phyloP scores from a whole-genome alignment of 2,113 vertebrate species.

The Circaetus gallicus region DNA sequence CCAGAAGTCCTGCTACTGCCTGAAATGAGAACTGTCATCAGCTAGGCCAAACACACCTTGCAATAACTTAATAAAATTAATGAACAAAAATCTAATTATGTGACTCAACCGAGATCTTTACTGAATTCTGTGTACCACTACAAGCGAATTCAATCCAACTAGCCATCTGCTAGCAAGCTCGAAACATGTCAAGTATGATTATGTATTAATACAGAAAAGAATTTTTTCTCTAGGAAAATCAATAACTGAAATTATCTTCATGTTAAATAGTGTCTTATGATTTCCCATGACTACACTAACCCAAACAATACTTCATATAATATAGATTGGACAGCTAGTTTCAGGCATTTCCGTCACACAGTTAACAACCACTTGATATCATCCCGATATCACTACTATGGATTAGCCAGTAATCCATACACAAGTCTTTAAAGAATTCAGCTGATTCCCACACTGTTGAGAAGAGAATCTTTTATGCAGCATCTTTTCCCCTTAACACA shows the following conservation, averaged over 20 bases:
- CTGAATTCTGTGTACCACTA: neutral
- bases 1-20: conserved; percentile 94
- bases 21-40: conserved; percentile 27
- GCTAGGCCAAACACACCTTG: neutral
- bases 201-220: accelerated
- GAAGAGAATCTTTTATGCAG: neutral
- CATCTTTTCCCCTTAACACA: neutral
- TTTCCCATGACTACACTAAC: accelerated
- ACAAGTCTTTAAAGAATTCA: neutral
- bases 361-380: neutral
- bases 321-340: neutral
- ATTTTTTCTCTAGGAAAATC: neutral
- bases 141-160: neutral
- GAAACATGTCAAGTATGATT: accelerated
- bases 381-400: accelerated
- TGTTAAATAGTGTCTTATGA: accelerated
- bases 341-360: neutral
- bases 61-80: neutral
- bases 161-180: neutral
- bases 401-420: neutral
- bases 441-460: neutral
- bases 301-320: accelerated
- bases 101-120: neutral
- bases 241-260: neutral
- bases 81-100: neutral